Evolutionary conservation across 2,797 vertebrate species (phyloP).

Genomic region (Neoniphon sammara): DNA sequence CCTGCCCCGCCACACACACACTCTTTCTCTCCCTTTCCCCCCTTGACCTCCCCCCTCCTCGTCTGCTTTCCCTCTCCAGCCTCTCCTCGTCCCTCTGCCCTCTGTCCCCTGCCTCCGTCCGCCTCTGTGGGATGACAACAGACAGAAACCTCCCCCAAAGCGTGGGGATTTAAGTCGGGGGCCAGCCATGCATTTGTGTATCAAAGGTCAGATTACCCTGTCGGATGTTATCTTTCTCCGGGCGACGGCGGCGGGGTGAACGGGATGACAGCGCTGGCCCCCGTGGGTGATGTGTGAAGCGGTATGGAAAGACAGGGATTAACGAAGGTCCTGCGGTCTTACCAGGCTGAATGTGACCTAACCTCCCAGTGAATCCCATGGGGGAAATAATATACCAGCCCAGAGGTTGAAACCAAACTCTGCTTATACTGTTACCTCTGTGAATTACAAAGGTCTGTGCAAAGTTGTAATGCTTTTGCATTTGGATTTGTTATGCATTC

Average conservation of each 20-base stretch:
- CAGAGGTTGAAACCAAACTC: conserved; percentile 43
- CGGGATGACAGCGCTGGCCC: conserved; percentile 69
- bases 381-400: conserved; percentile 50
- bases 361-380: conserved; percentile 63
- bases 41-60: conserved; percentile 2
- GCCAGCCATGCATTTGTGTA: conserved; percentile 73
- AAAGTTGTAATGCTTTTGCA: conserved; percentile 32
- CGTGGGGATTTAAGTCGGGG: conserved; percentile 68
- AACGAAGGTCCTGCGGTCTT: conserved; percentile 71
- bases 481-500: conserved; percentile 39
- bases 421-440: conserved; percentile 37
- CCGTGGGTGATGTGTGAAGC: conserved; percentile 74
- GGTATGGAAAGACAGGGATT: conserved; percentile 78
- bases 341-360: conserved; percentile 66
- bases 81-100: conserved; percentile 45
- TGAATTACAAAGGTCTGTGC: conserved; percentile 19
- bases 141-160: conserved; percentile 55
- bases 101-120: conserved; percentile 25
- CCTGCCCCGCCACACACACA: background rate
- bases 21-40: no score
- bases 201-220: conserved; percentile 85
- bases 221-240: conserved; percentile 83
- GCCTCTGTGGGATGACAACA: conserved; percentile 39
- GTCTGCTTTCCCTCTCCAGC: conserved; percentile 3
- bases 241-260: conserved; percentile 67